A percentile compares a stretch with the other conserved stretches of the same genome.
These are phyloP conservation scores for Noctilio leporinus DNA, from an alignment of 2,113 vertebrate species.

Conservation along the genomic window DNA sequence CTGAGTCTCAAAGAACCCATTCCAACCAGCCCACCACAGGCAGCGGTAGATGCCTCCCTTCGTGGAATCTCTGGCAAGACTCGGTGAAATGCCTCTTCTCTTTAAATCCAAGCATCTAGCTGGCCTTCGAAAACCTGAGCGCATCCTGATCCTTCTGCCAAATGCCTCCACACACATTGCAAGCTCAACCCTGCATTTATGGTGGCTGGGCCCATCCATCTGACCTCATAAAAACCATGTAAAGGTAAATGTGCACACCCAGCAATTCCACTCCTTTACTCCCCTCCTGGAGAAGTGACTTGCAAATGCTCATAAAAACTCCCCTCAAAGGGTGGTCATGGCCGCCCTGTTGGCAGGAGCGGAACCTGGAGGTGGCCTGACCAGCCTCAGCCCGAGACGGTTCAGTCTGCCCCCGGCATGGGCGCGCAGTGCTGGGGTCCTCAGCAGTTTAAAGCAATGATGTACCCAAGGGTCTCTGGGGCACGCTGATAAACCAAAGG, in stretches of 20 bases:
- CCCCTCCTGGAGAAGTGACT: background rate
- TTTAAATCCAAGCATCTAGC: background rate
- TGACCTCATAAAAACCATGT: slow-evolving; percentile 22
- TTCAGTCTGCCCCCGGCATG: background rate
- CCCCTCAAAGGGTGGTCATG: background rate
- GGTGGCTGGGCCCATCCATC: background rate
- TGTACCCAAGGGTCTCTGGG: background rate
- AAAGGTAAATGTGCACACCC: background rate
- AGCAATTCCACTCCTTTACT: background rate
- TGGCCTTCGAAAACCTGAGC: background rate
- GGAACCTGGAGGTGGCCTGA: background rate
- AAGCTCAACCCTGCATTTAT: background rate
- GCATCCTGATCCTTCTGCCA: background rate
- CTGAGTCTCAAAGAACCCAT: background rate
- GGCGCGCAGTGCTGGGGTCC: background rate
- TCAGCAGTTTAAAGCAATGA: background rate
- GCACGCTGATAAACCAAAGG: background rate
- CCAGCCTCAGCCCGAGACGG: background rate
- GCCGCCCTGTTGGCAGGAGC: background rate
- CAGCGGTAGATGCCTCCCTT: background rate
- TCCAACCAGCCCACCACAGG: background rate
- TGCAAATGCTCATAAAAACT: background rate
- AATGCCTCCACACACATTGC: background rate
- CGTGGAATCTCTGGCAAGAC: background rate
- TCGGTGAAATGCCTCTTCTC: background rate